Conservation (phyloP, 2,113 vertebrate genomes). For the Trogon melanurus region DNA sequence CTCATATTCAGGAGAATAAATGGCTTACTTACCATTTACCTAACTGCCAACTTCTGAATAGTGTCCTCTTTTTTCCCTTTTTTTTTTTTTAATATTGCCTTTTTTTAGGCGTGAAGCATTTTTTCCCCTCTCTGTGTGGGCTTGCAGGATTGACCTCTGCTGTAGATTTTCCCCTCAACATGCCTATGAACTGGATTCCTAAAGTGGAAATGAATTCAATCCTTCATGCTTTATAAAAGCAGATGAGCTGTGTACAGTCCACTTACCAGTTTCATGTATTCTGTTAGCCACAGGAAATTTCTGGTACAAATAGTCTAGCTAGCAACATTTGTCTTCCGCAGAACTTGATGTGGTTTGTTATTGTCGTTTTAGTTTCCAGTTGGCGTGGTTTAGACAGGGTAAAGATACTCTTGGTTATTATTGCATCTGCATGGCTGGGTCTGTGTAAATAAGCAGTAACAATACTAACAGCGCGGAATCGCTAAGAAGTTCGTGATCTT, state of each 20-base stretch:
- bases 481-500: slow-evolving; percentile 1
- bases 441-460: neutral
- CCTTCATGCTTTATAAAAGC: neutral
- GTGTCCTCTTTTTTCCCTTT: fast-evolving
- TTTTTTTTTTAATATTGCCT: neutral
- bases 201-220: neutral
- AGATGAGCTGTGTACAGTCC: neutral
- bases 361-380: neutral
- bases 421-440: neutral
- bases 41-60: neutral
- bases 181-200: neutral
- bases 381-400: neutral
- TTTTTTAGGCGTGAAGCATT: neutral
- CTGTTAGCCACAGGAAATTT: neutral
- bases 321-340: neutral
- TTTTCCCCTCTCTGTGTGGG: neutral
- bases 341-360: neutral
- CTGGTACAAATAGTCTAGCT: neutral
- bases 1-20: neutral
- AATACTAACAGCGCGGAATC: neutral
- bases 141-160: neutral
- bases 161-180: neutral
- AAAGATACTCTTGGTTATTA: neutral
- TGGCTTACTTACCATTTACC: neutral
- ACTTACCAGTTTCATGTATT: neutral